phyloP scores from a whole-genome alignment of 2,797 vertebrate species.

The Micrastur ruficollis region DNA sequence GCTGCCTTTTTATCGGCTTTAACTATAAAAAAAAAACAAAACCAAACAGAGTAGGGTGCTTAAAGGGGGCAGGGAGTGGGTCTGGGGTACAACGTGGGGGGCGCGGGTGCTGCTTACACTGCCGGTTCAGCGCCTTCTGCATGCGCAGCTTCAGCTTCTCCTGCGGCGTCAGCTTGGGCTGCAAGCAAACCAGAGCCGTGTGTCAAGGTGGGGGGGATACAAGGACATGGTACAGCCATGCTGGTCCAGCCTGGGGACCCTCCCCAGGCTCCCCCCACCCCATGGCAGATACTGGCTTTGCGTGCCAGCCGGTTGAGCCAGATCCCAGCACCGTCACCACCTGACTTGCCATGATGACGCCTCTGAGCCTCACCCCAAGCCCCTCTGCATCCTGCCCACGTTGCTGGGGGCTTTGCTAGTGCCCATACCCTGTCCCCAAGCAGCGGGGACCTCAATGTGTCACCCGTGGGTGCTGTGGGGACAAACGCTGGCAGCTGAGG shows the following conservation, averaged over 20 bases:
- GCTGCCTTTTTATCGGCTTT: slow-evolving; percentile 95
- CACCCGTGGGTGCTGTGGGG: background rate
- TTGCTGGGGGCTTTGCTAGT: background rate
- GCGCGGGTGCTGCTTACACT: slow-evolving; percentile 75
- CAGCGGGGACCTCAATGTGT: background rate
- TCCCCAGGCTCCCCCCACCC: background rate
- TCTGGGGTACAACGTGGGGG: background rate
- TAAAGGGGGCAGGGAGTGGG: background rate
- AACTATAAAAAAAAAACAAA: slow-evolving; percentile 65
- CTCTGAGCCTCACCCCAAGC: too few relatives aligned
- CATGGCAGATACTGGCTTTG: accelerated
- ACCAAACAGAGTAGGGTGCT: too few relatives aligned
- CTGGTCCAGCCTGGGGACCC: background rate
- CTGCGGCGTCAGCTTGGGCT: slow-evolving; percentile 93
- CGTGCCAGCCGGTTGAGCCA: background rate
- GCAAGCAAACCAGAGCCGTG: slow-evolving; percentile 62
- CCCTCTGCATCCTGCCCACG: background rate
- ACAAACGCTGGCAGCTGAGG: background rate
- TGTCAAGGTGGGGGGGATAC: background rate
- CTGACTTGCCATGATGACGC: background rate
- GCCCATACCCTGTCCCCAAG: background rate
- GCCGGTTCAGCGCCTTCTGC: slow-evolving; percentile 94
- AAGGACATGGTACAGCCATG: background rate
- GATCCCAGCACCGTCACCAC: background rate
- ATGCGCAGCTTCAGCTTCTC: slow-evolving; percentile 91